These are phyloP conservation scores for Lutraria lutraria DNA, from an alignment of 2,888 invertebrate species.

Conservation along the genomic window DNA sequence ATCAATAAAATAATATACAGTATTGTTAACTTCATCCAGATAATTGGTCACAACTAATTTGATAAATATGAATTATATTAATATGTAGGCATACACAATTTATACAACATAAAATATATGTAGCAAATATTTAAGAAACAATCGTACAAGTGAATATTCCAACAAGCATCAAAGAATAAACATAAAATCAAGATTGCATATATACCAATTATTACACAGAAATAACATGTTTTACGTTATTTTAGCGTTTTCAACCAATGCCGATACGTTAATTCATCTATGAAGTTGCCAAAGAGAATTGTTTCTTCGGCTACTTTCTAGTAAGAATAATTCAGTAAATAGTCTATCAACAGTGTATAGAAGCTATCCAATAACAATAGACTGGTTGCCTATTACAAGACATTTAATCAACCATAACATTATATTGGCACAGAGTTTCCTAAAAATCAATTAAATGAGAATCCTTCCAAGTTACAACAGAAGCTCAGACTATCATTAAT, in stretches of 20 bases:
- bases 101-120: too few species aligned
- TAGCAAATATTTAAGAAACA: not conserved
- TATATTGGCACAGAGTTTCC: constrained; percentile 17
- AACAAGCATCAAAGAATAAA: not conserved
- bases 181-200: not conserved
- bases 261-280: too few species aligned
- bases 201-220: not conserved
- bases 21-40: too few species aligned
- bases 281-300: not conserved
- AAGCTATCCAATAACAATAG: not conserved
- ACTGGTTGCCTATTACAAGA: not conserved
- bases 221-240: not conserved
- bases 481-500: constrained; percentile 11
- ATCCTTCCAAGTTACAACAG: not conserved
- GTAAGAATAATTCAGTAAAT: not conserved
- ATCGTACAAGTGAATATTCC: not conserved
- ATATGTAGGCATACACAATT: too few species aligned
- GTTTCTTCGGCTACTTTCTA: not conserved
- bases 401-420: constrained; percentile 8
- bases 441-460: constrained; percentile 9
- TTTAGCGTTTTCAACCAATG: not conserved
- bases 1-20: too few species aligned
- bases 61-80: too few species aligned
- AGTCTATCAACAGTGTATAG: not conserved
- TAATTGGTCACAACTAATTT: too few species aligned